Evolutionary conservation across 2,113 vertebrate species (phyloP), one percentile per base, ranked within the genome.

Genomic region (Dendropsophus ebraccatus): DNA sequence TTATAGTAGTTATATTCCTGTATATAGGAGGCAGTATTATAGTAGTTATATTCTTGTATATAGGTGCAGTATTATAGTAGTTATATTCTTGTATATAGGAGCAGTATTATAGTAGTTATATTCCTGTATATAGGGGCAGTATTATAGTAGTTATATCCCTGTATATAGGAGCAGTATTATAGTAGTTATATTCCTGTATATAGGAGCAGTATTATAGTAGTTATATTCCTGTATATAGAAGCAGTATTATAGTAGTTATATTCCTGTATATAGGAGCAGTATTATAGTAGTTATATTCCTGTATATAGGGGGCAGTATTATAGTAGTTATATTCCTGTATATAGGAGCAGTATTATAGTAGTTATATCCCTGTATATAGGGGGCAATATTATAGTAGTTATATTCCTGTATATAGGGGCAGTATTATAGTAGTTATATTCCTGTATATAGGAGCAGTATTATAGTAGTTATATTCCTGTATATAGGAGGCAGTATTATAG

Each of bases 201-300:
- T 56, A 56, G 54, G 54, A 56, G 54, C 54, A 56, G 54, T 56
- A 56, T 56, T 56, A 56, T 56, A 56, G 54, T 56, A 56, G 54
- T 56, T 56, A 56, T 56, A 56, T 56, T 56, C 54, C 19, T 54
- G 50, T 54, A 54, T 10, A 54, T 54, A 54, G 50, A 21, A 56
- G 54, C 54, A 56, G 54, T 56, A 56, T 56, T 56, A 56, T 56
- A 56, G 54, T 56, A 54, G 50, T 54, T 54, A 54, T 54, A 54
- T 54, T 54, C 50, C 23, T 56, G 54, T 56, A 56, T 9, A 56
- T 56, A 56, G 54, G 54, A 23, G 54, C 54, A 56, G 54, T 56
- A 56, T 56, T 56, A 56, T 56, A 21, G 54, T 52, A 52, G 50
- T 52, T 52, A 52, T 52, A 52, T 52, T 52, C 50, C 19, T 52